A percentile compares a stretch with the other conserved stretches of the same genome.
Conservation (phyloP, 2,888 invertebrate species). For the Sphaerophoria taeniata region DNA sequence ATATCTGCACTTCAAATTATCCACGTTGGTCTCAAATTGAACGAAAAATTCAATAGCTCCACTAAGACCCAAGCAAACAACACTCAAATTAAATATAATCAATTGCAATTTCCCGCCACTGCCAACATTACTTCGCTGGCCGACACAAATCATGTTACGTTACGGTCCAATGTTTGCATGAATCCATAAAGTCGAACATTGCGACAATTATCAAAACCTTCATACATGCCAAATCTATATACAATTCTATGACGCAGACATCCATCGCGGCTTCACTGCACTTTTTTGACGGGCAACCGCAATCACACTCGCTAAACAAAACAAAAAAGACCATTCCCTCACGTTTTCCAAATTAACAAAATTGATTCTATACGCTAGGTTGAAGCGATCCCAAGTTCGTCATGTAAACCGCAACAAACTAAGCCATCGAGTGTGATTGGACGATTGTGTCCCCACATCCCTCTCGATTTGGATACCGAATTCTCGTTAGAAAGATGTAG, state of each 20-base stretch:
- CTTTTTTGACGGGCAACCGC: constrained; percentile 45
- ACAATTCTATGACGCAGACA: not conserved
- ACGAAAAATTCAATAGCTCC: constrained; percentile 17
- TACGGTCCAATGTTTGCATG: constrained; percentile 52
- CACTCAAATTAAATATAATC: constrained; percentile 63
- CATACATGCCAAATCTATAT: constrained; percentile 12
- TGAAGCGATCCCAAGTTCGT: constrained; percentile 40
- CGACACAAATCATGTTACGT: not conserved
- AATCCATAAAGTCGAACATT: constrained; percentile 23
- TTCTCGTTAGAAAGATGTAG: constrained; percentile 55
- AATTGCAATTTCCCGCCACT: constrained; percentile 59
- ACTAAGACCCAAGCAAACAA: not conserved
- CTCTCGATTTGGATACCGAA: constrained; percentile 19
- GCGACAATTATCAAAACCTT: constrained; percentile 59
- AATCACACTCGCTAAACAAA: constrained; percentile 49
- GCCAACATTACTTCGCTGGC: not conserved
- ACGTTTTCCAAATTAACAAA: constrained; percentile 81
- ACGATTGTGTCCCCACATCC: constrained; percentile 62
- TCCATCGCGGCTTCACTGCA: constrained; percentile 25
- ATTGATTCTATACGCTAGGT: constrained; percentile 77
- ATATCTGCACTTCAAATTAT: constrained; percentile 26
- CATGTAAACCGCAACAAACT: not conserved
- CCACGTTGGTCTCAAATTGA: constrained; percentile 42
- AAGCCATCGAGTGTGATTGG: constrained; percentile 48
- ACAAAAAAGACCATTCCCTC: constrained; percentile 76